phyloP scores from a whole-genome alignment of 2,113 vertebrate genomes.

The Corynorhinus townsendii region DNA sequence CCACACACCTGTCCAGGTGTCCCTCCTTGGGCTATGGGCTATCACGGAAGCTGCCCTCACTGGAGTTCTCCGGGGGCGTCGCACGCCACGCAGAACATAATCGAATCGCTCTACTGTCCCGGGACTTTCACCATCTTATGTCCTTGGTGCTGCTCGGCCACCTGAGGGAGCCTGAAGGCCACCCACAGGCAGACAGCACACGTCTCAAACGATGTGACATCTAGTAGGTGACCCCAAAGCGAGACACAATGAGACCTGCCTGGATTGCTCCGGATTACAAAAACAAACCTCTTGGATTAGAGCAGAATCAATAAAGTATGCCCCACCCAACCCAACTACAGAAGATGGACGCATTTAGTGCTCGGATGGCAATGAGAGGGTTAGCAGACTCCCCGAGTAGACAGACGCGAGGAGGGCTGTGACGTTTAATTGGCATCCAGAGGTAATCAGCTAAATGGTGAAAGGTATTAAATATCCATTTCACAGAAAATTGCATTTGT shows the following conservation, averaged over 20 bases:
- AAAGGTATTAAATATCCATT: slow-evolving; percentile 48
- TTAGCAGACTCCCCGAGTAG: background rate
- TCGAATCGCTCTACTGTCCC: background rate
- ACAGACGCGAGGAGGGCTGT: background rate
- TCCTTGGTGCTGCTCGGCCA: background rate
- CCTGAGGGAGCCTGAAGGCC: background rate
- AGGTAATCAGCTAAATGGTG: slow-evolving; percentile 60
- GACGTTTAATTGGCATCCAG: slow-evolving; percentile 54
- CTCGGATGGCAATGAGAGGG: background rate
- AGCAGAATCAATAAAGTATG: background rate
- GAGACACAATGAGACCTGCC: background rate
- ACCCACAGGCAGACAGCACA: background rate
- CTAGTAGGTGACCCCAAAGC: background rate
- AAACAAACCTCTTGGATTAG: background rate
- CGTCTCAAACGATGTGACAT: background rate
- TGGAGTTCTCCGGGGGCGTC: background rate
- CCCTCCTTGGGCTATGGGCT: background rate
- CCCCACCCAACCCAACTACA: background rate
- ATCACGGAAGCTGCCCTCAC: background rate
- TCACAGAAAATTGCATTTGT: slow-evolving; percentile 57
- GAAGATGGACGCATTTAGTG: background rate
- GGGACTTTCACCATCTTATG: background rate
- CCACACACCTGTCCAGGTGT: background rate
- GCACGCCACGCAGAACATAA: fast-evolving
- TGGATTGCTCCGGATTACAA: background rate